Percentiles rank a stretch among this genome's conserved stretches.
These are phyloP conservation scores for Chelonoidis abingdonii DNA, from an alignment of 2,113 vertebrate species.

Conservation along the genomic window DNA sequence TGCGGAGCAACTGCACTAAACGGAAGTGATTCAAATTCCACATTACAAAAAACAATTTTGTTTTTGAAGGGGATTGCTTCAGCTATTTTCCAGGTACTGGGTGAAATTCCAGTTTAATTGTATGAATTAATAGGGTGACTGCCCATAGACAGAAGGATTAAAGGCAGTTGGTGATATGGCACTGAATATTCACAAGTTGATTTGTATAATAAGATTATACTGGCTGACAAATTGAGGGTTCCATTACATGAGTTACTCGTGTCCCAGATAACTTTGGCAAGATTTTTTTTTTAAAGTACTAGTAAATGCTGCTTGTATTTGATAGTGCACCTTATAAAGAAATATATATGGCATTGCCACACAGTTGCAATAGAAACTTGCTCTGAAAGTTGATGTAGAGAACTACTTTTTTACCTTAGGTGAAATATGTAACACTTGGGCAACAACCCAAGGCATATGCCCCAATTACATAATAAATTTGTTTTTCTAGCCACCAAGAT, in stretches of 20 bases:
- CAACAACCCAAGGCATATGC: background rate
- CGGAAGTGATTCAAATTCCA: constrained; percentile 72
- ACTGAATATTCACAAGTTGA: background rate
- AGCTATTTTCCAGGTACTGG: constrained; percentile 74
- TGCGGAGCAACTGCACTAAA: constrained; percentile 71
- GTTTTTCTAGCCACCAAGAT: background rate
- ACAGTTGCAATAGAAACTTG: background rate
- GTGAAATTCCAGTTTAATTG: constrained; percentile 71
- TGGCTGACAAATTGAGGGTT: background rate
- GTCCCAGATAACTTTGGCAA: background rate
- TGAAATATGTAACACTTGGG: background rate
- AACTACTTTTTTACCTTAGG: background rate
- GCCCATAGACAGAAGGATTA: background rate
- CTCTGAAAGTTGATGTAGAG: background rate
- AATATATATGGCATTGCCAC: background rate
- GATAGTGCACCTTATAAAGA: no score
- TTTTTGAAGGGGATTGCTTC: constrained; percentile 77
- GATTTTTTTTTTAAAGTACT: background rate
- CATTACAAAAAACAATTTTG: constrained; percentile 74
- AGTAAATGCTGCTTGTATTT: no score
- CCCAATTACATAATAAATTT: background rate
- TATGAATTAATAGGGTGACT: constrained; percentile 61
- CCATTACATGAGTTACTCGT: background rate
- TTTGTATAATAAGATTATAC: background rate
- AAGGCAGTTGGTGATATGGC: background rate